Conservation (phyloP, 2,888 invertebrate species). For the Tetramorium bicarinatum region DNA sequence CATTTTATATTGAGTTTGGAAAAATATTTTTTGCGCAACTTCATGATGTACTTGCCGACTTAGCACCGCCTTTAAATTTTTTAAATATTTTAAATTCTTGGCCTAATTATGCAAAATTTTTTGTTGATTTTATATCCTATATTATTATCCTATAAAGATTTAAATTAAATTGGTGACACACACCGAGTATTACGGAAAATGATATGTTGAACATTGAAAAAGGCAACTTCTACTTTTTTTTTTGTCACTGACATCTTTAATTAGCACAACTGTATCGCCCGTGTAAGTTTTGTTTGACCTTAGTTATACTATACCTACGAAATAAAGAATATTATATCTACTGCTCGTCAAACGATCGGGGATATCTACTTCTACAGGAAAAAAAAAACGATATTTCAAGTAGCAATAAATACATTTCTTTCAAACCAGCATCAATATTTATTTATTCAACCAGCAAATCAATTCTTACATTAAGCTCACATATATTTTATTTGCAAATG, state of each 20-base stretch:
- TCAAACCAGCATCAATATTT: conserved; percentile 67
- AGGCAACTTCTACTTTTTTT: neutral
- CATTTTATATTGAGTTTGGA: neutral
- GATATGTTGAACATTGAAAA: neutral
- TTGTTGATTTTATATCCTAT: neutral
- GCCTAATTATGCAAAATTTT: conserved; percentile 30
- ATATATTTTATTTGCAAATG: neutral
- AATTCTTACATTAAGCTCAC: conserved; percentile 18
- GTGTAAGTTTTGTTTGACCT: conserved; percentile 59
- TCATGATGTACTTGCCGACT: neutral
- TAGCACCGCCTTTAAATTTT: neutral
- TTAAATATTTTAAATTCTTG: neutral
- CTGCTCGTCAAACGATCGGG: conserved; percentile 63
- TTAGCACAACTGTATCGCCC: conserved; percentile 34
- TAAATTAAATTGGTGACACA: conserved; percentile 45
- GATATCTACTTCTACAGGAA: conserved; percentile 44
- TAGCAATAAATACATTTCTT: conserved; percentile 76
- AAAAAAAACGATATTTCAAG: conserved; percentile 69
- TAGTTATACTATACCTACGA: conserved; percentile 60
- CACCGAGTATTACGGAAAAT: conserved; percentile 1
- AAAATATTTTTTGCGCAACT: neutral
- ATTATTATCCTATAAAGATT: conserved; percentile 29
- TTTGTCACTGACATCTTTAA: conserved; percentile 28
- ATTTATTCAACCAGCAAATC: conserved; percentile 61
- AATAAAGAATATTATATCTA: conserved; percentile 60